Conservation (phyloP, 2,797 vertebrate species). For the Lacerta viridis region DNA sequence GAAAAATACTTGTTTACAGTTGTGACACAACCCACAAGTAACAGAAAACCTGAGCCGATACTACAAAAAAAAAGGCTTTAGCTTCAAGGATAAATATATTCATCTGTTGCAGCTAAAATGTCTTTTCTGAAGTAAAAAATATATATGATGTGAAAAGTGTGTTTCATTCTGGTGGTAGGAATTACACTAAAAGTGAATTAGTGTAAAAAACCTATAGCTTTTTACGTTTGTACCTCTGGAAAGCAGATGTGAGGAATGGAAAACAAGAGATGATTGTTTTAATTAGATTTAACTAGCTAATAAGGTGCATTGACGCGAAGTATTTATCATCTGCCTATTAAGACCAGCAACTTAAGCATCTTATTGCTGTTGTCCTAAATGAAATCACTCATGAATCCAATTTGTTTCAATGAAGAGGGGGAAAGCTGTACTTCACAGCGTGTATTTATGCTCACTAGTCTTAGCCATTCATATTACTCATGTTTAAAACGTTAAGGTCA, state of each 20-base stretch:
- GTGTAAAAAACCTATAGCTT: conserved; percentile 33
- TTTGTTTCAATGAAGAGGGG: background rate
- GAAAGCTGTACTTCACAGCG: background rate
- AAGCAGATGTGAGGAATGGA: conserved; percentile 17
- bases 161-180: background rate
- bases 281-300: conserved; percentile 55
- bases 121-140: background rate
- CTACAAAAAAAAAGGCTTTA: too few relatives aligned
- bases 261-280: conserved; percentile 64
- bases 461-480: background rate
- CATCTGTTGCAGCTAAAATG: too few relatives aligned
- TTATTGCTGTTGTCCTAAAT: background rate
- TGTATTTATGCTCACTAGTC: background rate
- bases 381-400: background rate
- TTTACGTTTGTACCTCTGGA: background rate
- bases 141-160: background rate
- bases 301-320: conserved; percentile 43
- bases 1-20: conserved; percentile 51
- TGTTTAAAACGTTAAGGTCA: background rate
- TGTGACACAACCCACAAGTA: conserved; percentile 9
- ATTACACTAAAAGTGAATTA: background rate
- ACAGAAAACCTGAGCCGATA: background rate
- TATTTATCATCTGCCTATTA: conserved; percentile 48
- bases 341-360: conserved; percentile 34
- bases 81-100: too few relatives aligned